phyloP scores from a whole-genome alignment of 64 coral and sea anemone genomes.

The Pachyseris speciosa region DNA sequence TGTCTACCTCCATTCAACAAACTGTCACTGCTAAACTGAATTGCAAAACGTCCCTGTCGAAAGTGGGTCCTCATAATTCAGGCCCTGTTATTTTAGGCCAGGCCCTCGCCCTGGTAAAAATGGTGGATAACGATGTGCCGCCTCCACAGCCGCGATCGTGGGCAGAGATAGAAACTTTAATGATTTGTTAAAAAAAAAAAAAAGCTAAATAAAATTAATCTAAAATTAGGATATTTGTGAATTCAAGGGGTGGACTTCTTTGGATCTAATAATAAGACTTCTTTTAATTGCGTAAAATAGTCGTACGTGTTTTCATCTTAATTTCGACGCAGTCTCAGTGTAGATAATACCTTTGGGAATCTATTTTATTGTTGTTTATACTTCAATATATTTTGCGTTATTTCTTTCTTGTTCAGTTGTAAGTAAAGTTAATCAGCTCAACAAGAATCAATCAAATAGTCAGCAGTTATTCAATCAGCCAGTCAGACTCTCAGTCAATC shows the following conservation, averaged over 20 bases:
- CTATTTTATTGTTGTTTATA: too few species aligned
- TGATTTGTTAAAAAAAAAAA: not conserved
- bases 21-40: slow-evolving; percentile 32
- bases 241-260: not conserved
- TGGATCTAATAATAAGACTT: too few species aligned
- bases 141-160: slow-evolving; percentile 28
- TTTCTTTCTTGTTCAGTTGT: too few species aligned
- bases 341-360: too few species aligned
- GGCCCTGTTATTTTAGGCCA: not conserved
- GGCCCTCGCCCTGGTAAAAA: slow-evolving; percentile 23
- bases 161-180: slow-evolving; percentile 25
- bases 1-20: slow-evolving; percentile 33
- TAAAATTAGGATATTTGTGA: too few species aligned
- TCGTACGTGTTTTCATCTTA: too few species aligned
- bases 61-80: not conserved
- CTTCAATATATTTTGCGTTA: too few species aligned
- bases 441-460: not conserved
- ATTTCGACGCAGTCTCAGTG: too few species aligned
- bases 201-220: too few species aligned
- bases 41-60: slow-evolving; percentile 4
- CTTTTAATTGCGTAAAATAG: too few species aligned
- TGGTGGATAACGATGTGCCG: slow-evolving; percentile 34
- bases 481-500: not conserved
- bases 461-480: not conserved
- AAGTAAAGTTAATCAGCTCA: not conserved